phyloP scores from a whole-genome alignment of 2,797 vertebrate genomes.

The Hippoglossus hippoglossus region DNA sequence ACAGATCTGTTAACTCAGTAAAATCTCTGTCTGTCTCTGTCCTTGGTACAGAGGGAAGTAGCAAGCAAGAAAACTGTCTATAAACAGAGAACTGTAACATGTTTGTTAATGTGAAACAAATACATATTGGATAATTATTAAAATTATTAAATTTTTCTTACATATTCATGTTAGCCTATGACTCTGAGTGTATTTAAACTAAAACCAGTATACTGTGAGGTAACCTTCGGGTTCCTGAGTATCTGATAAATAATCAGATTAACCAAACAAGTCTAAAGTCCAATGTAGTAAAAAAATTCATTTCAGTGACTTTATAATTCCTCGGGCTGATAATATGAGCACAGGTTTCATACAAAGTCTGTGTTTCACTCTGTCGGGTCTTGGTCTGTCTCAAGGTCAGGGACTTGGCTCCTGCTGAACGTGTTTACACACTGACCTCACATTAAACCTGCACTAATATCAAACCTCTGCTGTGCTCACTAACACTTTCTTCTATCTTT shows the following conservation, averaged over 20 bases:
- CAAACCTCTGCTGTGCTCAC: not conserved
- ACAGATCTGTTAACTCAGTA: too few relatives aligned
- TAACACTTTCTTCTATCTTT: not conserved
- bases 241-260: not conserved
- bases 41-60: too few relatives aligned
- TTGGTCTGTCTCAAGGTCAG: slow-evolving; percentile 24
- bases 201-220: not conserved
- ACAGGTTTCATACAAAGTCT: not conserved
- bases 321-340: not conserved
- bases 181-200: not conserved
- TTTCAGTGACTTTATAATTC: not conserved
- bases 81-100: too few relatives aligned
- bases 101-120: not conserved
- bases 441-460: not conserved
- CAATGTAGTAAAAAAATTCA: not conserved
- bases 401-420: not conserved
- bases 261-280: not conserved
- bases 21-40: too few relatives aligned
- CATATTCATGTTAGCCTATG: not conserved
- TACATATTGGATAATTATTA: not conserved
- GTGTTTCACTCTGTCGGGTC: not conserved
- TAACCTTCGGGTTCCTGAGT: not conserved
- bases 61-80: too few relatives aligned
- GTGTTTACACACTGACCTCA: not conserved
- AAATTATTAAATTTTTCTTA: not conserved